Evolutionary conservation across 2,888 invertebrate species (phyloP).

Genomic region (Lomographa bimaculata): DNA sequence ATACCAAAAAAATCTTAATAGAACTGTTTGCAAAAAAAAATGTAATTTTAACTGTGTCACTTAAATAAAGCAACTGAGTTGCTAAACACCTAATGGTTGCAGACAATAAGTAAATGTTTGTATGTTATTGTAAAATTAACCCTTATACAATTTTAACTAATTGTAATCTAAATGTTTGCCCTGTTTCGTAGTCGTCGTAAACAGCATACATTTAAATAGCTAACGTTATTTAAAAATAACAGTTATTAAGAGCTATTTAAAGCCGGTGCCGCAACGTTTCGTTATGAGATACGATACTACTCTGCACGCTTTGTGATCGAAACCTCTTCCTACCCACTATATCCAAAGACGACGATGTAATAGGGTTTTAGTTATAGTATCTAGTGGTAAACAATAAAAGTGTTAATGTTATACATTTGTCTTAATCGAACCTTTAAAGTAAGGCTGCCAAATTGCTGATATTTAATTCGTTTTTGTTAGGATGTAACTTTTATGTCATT

Average conservation of each 20-base stretch:
- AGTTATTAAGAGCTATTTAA: too few relatives aligned
- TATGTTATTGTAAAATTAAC: slow-evolving; percentile 39
- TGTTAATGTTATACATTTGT: slow-evolving; percentile 51
- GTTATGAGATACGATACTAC: too few relatives aligned
- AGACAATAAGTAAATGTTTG: slow-evolving; percentile 48
- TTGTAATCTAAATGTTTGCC: slow-evolving; percentile 32
- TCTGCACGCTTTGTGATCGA: too few relatives aligned
- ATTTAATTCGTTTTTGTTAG: too few relatives aligned
- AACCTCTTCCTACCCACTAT: too few relatives aligned
- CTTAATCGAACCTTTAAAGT: slow-evolving; percentile 17
- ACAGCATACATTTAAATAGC: too few relatives aligned
- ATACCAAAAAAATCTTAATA: too few relatives aligned
- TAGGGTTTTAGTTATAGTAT: slow-evolving; percentile 39
- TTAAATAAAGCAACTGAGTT: slow-evolving; percentile 21
- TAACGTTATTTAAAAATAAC: too few relatives aligned
- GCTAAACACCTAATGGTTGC: slow-evolving; percentile 39
- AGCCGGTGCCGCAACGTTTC: too few relatives aligned
- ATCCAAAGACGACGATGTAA: slow-evolving; percentile 32
- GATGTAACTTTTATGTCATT: too few relatives aligned
- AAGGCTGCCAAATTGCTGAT: too few relatives aligned
- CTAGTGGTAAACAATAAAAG: slow-evolving; percentile 40
- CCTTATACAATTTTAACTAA: slow-evolving; percentile 26
- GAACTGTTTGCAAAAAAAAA: slow-evolving; percentile 1
- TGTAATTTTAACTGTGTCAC: slow-evolving; percentile 1
- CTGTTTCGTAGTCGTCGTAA: slow-evolving; percentile 39